phyloP scores from a whole-genome alignment of 2,797 vertebrate genomes.

The Mormyrops boulengeri region DNA sequence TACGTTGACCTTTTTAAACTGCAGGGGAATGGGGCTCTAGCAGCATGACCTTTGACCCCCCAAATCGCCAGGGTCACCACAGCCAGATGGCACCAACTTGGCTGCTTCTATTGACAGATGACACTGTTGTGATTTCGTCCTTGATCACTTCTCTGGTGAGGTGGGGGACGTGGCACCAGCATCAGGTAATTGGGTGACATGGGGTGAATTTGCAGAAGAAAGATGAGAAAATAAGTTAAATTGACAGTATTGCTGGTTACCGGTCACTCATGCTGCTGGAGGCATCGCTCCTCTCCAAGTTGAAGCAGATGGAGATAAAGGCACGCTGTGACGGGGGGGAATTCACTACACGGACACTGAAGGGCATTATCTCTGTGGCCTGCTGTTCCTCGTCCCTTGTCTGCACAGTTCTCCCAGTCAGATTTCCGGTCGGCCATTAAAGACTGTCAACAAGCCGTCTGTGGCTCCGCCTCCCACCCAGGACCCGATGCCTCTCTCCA shows the following conservation, averaged over 20 bases:
- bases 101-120: neutral
- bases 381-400: neutral
- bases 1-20: neutral
- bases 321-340: conserved; percentile 10
- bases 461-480: neutral
- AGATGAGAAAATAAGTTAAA: conserved; percentile 69
- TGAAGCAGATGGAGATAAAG: conserved; percentile 51
- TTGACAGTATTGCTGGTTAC: conserved; percentile 70
- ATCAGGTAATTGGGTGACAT: neutral
- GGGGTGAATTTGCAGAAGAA: neutral
- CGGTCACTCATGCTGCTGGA: conserved; percentile 38
- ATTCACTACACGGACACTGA: neutral
- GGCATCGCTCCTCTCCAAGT: conserved; percentile 14
- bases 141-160: neutral
- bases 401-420: neutral
- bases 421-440: neutral
- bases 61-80: neutral
- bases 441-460: neutral
- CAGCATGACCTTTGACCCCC: neutral
- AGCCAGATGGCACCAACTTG: neutral
- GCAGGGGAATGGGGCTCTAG: neutral
- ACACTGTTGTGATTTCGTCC: neutral
- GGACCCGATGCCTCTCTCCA: neutral
- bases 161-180: neutral
- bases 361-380: neutral